phyloP scores from a whole-genome alignment of 2,888 invertebrate genomes.

The Heliconius charithonia region DNA sequence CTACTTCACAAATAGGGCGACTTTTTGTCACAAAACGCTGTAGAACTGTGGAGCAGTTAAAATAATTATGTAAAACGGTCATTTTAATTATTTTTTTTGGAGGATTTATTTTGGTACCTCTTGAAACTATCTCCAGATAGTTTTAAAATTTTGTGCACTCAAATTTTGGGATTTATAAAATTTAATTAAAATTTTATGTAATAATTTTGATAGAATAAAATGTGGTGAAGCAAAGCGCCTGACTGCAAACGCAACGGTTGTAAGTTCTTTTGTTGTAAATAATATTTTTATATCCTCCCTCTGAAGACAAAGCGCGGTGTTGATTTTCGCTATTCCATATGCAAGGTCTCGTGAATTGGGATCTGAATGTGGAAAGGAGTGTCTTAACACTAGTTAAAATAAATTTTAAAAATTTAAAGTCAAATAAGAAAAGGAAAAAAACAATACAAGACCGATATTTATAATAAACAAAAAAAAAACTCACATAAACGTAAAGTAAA shows the following conservation, averaged over 20 bases:
- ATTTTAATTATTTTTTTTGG: neutral
- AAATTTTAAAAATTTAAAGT: neutral
- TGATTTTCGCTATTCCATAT: too few relatives aligned
- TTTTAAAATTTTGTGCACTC: neutral
- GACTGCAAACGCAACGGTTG: too few relatives aligned
- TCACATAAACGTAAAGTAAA: conserved; percentile 5
- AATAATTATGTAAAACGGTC: conserved; percentile 15
- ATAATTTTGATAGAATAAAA: too few relatives aligned
- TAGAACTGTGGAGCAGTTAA: neutral
- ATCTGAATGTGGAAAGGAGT: neutral
- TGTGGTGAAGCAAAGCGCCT: too few relatives aligned
- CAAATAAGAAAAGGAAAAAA: neutral
- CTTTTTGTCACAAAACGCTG: conserved; percentile 2
- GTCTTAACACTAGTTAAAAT: neutral
- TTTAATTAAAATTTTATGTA: neutral
- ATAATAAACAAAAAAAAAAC: neutral
- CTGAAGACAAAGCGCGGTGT: too few relatives aligned
- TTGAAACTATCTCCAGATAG: neutral
- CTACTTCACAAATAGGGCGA: conserved; percentile 27
- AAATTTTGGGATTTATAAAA: neutral
- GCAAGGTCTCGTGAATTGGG: too few relatives aligned
- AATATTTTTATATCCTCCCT: too few relatives aligned
- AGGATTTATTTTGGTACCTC: neutral
- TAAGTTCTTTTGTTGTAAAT: too few relatives aligned
- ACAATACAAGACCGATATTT: neutral